Base-by-base conservation (phyloP, 2,113 vertebrate species). In the Entomyzon cyanotis region DNA sequence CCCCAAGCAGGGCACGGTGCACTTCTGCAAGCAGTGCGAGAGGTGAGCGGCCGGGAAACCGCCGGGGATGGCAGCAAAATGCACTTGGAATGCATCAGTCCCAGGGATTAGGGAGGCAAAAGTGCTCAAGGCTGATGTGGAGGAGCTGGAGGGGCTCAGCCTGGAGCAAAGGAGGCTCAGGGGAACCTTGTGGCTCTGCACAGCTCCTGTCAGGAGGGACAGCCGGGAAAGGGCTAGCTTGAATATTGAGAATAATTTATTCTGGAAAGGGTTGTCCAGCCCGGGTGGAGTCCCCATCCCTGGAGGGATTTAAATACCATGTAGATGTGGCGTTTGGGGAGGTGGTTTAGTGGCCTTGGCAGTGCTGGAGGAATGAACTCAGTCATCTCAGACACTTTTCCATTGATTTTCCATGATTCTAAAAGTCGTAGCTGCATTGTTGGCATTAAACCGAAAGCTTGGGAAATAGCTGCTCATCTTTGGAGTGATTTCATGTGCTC, bases 21-120 rank as follows among this genome's bases (percentile, higher is more conserved):
- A 99, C 75, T 99, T 99, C 98, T 99, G 99, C 98, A 99, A 99
- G 93, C 99, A 99, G 65, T 99, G 99, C 97, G 99, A 99, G 97
- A 98, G 99, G 99, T 99, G 97, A 16, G 94, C 8, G 3, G 27
- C 49, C 13, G 18, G 24, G 1, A 13, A 1, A 3, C 6, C 0
- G 21, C 17, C 10, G 15, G 16, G 7, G 18, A 2, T 10, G 37
- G 37, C 10, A 8, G 27, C 52, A 18, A 15, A 56, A 52, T 12
- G 19, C 16, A 3, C 15, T 14, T 37, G 41, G 25, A 19, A 10
- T 23, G 12, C 2, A 0, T 14, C 20, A 1, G 4, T 17, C 5
- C 16, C 27, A 1, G n/a, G 27, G 4, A 9, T 65, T 12, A 5
- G 8, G 19, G 52, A 33, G 46, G 33, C 2, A 9, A 10, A 63